Percentiles rank a stretch among this genome's conserved stretches.
Conservation (phyloP, 2,888 invertebrate species). For the Leptinotarsa peninsularis region DNA sequence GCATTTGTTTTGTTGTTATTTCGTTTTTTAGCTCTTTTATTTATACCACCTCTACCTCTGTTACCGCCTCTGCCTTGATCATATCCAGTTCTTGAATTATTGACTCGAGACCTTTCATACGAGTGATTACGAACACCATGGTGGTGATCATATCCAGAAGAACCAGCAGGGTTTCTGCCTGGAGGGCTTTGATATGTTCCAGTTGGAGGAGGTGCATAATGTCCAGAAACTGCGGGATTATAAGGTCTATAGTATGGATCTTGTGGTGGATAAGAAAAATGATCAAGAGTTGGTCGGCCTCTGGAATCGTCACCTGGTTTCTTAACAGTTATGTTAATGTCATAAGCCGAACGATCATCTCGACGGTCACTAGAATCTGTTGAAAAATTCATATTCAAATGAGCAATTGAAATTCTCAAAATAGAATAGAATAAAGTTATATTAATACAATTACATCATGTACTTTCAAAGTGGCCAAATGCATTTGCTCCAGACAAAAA, state of each 20-base stretch:
- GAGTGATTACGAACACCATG: slow-evolving; percentile 22
- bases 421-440: too few relatives aligned
- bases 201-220: neutral
- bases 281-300: neutral
- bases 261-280: slow-evolving; percentile 1
- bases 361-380: slow-evolving; percentile 4
- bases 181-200: neutral
- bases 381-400: neutral
- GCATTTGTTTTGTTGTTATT: neutral
- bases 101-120: neutral
- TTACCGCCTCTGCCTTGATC: slow-evolving; percentile 10
- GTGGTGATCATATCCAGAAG: slow-evolving; percentile 14
- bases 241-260: slow-evolving; percentile 10
- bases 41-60: slow-evolving; percentile 17
- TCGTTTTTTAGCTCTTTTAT: neutral
- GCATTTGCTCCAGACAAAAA: too few relatives aligned
- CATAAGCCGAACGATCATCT: slow-evolving; percentile 6
- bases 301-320: neutral
- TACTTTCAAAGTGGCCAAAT: too few relatives aligned
- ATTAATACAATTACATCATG: too few relatives aligned
- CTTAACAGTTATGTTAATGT: slow-evolving; percentile 22
- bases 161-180: neutral
- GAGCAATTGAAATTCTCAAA: too few relatives aligned
- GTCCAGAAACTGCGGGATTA: neutral
- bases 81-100: neutral